Evolutionary conservation across 2,797 vertebrate genomes (phyloP).

Genomic region (Microctenopoma lineatum): DNA sequence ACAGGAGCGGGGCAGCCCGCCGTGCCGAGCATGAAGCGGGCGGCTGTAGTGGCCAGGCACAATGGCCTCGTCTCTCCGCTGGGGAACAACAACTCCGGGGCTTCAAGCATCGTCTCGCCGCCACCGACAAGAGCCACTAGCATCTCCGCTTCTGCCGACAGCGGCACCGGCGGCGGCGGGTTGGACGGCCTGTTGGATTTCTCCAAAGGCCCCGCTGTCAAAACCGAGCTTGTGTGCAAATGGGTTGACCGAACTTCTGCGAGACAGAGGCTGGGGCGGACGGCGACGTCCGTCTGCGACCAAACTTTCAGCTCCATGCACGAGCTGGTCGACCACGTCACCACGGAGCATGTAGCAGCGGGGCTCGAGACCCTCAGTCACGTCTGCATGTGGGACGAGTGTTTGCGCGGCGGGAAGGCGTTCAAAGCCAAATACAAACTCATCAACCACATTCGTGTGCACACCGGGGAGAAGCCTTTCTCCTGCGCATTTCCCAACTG

Average conservation of each 20-base stretch:
- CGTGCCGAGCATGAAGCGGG: slow-evolving; percentile 78
- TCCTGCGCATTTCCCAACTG: slow-evolving; percentile 94
- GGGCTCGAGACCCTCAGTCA: slow-evolving; percentile 95
- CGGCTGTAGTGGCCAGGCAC: slow-evolving; percentile 77
- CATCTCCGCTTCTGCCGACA: slow-evolving; percentile 40
- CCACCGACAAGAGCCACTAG: slow-evolving; percentile 48
- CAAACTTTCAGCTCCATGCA: slow-evolving; percentile 98
- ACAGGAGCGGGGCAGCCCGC: slow-evolving; percentile 68
- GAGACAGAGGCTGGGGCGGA: slow-evolving; percentile 75
- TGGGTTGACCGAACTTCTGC: slow-evolving; percentile 88
- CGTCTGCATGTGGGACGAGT: slow-evolving; percentile 96
- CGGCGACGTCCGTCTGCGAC: slow-evolving; percentile 87
- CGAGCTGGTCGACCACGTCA: slow-evolving; percentile 97
- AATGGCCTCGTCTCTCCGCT: slow-evolving; percentile 84
- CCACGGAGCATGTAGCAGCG: slow-evolving; percentile 95
- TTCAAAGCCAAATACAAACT: slow-evolving; percentile 99
- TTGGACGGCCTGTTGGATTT: slow-evolving; percentile 75
- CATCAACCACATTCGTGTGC: slow-evolving; percentile 96
- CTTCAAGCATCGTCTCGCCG: slow-evolving; percentile 75
- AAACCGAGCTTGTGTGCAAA: slow-evolving; percentile 96
- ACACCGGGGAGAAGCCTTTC: slow-evolving; percentile 97
- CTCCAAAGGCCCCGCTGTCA: slow-evolving; percentile 86
- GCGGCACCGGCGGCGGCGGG: slow-evolving; percentile 44
- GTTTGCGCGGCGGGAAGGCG: slow-evolving; percentile 92
- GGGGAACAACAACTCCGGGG: slow-evolving; percentile 83